These are phyloP conservation scores for Sciurus carolinensis DNA, from an alignment of 2,797 vertebrate genomes.

Conservation along the genomic window DNA sequence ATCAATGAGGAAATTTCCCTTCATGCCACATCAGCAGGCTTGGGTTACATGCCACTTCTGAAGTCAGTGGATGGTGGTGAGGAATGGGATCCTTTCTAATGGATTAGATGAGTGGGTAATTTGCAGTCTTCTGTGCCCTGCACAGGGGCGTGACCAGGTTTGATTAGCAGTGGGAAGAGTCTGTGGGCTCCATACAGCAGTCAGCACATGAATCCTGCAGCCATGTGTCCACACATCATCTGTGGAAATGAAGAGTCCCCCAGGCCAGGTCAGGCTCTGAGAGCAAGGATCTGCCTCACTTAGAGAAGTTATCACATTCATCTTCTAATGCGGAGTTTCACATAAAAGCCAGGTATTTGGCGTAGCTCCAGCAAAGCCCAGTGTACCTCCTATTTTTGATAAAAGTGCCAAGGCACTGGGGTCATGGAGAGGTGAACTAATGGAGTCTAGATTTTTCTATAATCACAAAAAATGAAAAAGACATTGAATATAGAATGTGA, in stretches of 20 bases:
- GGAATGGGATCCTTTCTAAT: not conserved
- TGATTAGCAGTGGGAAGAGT: not conserved
- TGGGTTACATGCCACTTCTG: not conserved
- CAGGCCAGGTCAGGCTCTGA: not conserved
- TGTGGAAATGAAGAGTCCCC: not conserved
- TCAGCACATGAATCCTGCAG: not conserved
- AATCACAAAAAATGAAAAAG: not conserved
- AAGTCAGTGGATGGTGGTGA: not conserved
- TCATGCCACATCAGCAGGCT: not conserved
- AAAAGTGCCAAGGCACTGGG: not conserved
- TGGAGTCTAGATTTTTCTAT: not conserved
- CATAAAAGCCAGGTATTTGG: not conserved
- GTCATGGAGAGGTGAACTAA: not conserved
- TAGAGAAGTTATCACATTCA: too few species aligned
- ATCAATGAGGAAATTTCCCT: constrained; percentile 1
- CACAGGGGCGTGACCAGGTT: too few species aligned
- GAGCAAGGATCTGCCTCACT: not conserved
- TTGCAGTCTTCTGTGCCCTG: not conserved
- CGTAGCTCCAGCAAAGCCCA: not conserved
- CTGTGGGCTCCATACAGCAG: not conserved
- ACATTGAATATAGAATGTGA: not conserved
- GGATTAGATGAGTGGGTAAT: not conserved
- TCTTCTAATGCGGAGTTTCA: not conserved
- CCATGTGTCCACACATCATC: not conserved
- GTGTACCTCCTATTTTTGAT: not conserved